phyloP scores from a whole-genome alignment of 2,113 vertebrate species.

The Pithys albifrons region DNA sequence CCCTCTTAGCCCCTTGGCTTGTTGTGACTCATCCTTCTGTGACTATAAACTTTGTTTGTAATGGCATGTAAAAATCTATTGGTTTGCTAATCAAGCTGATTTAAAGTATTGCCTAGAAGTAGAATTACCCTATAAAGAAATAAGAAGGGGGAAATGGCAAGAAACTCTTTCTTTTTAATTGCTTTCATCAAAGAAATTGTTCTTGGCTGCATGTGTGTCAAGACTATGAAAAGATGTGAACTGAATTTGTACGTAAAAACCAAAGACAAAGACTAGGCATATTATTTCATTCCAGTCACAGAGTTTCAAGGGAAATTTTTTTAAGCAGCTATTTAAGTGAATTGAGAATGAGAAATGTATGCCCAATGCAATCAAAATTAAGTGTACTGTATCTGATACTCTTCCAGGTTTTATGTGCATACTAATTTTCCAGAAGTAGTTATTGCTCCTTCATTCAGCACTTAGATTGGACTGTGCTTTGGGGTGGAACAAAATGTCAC shows the following conservation, averaged over 20 bases:
- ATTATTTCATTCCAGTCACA: neutral
- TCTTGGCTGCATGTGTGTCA: neutral
- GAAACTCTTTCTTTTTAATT: neutral
- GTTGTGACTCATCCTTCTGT: constrained; percentile 2
- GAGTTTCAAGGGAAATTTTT: neutral
- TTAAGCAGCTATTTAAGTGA: neutral
- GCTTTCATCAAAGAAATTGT: neutral
- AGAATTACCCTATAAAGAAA: neutral
- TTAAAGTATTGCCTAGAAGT: neutral
- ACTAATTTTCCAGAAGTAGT: neutral
- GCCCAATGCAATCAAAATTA: neutral
- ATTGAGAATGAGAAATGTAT: neutral
- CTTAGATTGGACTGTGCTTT: neutral
- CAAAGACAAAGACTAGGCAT: neutral
- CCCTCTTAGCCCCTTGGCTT: neutral
- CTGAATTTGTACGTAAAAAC: neutral
- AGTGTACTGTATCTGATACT: neutral
- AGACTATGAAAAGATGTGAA: neutral
- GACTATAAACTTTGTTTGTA: neutral
- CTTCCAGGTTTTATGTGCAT: neutral
- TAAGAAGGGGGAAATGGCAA: neutral
- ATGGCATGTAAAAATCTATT: neutral
- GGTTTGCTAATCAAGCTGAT: constrained; percentile 7
- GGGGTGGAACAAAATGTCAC: neutral
- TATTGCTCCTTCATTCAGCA: neutral